phyloP scores from a whole-genome alignment of 37 sponge, comb jelly and placozoan genomes.

The Dysidea cf. avara region DNA sequence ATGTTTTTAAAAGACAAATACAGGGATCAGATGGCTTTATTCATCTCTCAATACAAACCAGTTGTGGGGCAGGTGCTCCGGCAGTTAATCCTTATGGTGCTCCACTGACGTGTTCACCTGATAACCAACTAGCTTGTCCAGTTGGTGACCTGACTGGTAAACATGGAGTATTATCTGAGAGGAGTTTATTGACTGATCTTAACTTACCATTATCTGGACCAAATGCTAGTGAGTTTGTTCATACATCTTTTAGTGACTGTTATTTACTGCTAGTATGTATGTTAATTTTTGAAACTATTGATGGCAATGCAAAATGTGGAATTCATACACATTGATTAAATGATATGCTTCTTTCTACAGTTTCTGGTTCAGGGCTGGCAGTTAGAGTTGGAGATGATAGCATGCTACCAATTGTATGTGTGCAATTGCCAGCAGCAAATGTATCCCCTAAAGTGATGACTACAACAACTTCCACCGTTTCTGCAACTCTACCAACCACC shows the following conservation, averaged over 20 bases:
- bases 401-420: neutral
- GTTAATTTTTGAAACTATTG: neutral
- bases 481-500: no score
- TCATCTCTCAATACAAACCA: no score
- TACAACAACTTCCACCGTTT: neutral
- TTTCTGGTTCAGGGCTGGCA: neutral
- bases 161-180: constrained; percentile 44
- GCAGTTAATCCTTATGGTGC: neutral
- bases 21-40: no score
- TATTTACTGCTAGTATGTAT: neutral
- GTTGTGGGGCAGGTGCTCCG: neutral
- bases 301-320: neutral
- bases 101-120: neutral
- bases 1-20: no score
- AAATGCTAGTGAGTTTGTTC: constrained; percentile 16
- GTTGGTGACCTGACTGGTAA: constrained; percentile 4
- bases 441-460: no score
- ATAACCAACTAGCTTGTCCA: neutral
- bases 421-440: neutral
- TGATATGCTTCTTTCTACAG: neutral
- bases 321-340: no score
- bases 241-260: neutral
- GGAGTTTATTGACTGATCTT: constrained; percentile 61
- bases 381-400: neutral
- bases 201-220: constrained; percentile 71